These are phyloP conservation scores for Drosophila prostipennis DNA, from an alignment of 2,888 invertebrate genomes.

Conservation along the genomic window DNA sequence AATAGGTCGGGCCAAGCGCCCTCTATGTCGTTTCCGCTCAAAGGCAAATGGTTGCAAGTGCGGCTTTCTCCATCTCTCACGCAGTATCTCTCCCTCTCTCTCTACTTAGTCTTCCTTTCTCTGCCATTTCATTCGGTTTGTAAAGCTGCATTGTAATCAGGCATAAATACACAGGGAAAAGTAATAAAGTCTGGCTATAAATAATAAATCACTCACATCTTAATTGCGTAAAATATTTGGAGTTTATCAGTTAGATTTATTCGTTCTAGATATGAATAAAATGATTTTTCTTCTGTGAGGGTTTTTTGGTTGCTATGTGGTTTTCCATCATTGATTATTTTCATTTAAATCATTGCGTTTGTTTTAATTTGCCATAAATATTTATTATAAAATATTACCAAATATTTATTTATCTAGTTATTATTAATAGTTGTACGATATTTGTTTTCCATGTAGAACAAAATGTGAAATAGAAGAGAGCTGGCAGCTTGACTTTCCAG, in stretches of 20 bases:
- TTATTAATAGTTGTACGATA: neutral
- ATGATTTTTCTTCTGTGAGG: no score
- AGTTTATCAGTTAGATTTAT: neutral
- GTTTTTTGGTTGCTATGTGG: no score
- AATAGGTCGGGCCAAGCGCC: conserved; percentile 41
- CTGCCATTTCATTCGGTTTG: conserved; percentile 18
- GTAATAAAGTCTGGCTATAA: no score
- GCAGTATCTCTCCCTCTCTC: neutral
- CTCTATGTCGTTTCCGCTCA: conserved; percentile 37
- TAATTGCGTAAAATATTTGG: neutral
- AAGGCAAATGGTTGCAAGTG: conserved; percentile 32
- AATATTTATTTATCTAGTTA: neutral
- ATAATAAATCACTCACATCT: no score
- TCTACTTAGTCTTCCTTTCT: conserved; percentile 14
- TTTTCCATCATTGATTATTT: no score
- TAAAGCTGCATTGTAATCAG: conserved; percentile 23
- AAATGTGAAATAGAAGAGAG: neutral
- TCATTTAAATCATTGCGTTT: no score
- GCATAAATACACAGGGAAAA: conserved; percentile 19
- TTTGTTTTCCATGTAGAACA: conserved; percentile 1
- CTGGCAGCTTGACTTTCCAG: conserved; percentile 5
- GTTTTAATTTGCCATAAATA: neutral
- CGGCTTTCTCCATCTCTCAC: neutral
- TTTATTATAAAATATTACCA: neutral
- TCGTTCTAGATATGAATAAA: no score